Evolutionary conservation across 2,113 vertebrate genomes (phyloP), one percentile per base, ranked within the genome.

Genomic region (Pachycephala philippinensis): DNA sequence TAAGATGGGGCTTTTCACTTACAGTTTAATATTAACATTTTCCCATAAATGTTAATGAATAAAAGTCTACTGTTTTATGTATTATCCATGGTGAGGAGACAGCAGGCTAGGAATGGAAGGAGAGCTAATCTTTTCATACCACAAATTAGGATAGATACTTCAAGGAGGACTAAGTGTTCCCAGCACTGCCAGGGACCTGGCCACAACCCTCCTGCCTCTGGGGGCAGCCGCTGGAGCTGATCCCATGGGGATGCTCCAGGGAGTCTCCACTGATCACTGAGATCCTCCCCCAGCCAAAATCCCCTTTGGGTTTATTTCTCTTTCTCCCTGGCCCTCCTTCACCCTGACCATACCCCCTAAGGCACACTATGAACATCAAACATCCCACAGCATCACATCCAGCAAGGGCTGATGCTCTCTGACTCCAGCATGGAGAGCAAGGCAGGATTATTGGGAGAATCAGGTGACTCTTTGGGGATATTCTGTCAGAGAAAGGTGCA

Each of bases 1-100:
- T 97, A 98, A 98, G 97, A 98, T 97, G 84, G 96, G 97, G 97
- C 97, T 98, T 98, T 97, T 92, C 96, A 95, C 97, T 97, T 97
- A 71, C 93, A 86, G 96, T 89, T 97, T 95, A 94, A 97, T 95
- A 96, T 97, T 93, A 94, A 96, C 97, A 97, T 95, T 94, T 96
- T 94, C 91, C 94, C 96, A 97, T 97, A 96, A 96, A 97, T 96
- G 96, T 96, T 97, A 97, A 98, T 96, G 97, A 98, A 97, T 97
- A 96, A 97, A 97, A 97, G 95, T 86, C 96, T 94, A 93, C 91
- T 94, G 94, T 89, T 97, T 96, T 77, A 64, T 84, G 4, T n/a
- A 87, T 90, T 87, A 93, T 91, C 91, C 82, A 60, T 68, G 94
- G 80, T 83, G 79, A 70, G 93, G 88, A 94, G 84, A 89, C 87